Evolutionary conservation across 2,797 vertebrate species (phyloP).

Genomic region (Lateolabrax maculatus): DNA sequence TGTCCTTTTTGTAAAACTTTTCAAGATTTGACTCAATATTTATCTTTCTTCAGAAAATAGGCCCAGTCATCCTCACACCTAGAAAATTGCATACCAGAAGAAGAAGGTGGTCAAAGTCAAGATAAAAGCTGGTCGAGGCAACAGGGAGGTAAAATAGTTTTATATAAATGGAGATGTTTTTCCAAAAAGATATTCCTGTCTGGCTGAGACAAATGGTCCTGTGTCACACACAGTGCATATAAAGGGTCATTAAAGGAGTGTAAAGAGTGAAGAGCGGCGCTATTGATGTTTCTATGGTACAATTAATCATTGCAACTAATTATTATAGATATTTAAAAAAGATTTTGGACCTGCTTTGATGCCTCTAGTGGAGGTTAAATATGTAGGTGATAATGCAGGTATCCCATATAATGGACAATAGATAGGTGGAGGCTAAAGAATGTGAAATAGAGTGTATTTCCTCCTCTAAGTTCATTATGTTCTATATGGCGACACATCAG

Average conservation of each 20-base stretch:
- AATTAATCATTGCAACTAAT: background rate
- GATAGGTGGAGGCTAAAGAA: background rate
- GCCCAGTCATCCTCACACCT: conserved; percentile 27
- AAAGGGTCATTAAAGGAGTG: conserved; percentile 34
- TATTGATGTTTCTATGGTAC: background rate
- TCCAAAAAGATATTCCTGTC: conserved; percentile 26
- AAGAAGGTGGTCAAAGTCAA: conserved; percentile 30
- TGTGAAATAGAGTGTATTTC: background rate
- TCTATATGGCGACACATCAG: background rate
- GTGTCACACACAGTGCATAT: conserved; percentile 24
- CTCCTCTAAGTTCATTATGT: conserved; percentile 21
- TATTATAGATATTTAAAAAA: background rate
- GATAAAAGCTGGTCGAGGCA: conserved; percentile 46
- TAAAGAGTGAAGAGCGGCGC: background rate
- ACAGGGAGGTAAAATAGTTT: conserved; percentile 38
- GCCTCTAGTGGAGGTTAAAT: background rate
- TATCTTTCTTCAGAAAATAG: conserved; percentile 21
- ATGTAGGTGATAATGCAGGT: background rate
- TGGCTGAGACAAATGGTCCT: conserved; percentile 15
- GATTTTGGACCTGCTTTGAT: background rate
- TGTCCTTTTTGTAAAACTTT: background rate
- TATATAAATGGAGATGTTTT: conserved; percentile 37
- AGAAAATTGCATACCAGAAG: conserved; percentile 50
- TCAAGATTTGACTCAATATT: conserved; percentile 9
- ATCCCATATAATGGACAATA: background rate